Evolutionary conservation across 2,888 invertebrate genomes (phyloP).

Genomic region (Aplocera efformata): DNA sequence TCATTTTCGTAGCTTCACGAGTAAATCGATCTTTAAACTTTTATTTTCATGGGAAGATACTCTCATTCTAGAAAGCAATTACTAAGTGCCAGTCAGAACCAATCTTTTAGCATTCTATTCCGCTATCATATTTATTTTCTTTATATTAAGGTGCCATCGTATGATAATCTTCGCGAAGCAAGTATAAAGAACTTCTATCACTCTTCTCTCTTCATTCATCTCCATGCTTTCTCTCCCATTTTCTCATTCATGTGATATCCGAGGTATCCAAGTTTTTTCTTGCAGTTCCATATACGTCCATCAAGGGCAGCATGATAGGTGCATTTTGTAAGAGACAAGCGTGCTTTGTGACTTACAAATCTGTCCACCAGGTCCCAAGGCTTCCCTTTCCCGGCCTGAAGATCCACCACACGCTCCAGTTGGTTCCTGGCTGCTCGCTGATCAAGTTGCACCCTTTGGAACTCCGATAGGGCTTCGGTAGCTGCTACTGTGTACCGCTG

Average conservation of each 20-base stretch:
- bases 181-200: too few species aligned
- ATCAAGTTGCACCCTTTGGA: constrained; percentile 82
- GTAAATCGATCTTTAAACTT: neutral
- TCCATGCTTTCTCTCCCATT: constrained; percentile 30
- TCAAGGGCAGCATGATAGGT: too few species aligned
- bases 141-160: too few species aligned
- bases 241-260: constrained; percentile 7
- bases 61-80: too few species aligned
- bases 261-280: too few species aligned
- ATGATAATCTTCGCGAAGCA: too few species aligned
- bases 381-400: constrained; percentile 83
- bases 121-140: neutral
- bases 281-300: too few species aligned
- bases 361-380: constrained; percentile 82
- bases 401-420: constrained; percentile 78
- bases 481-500: constrained; percentile 86
- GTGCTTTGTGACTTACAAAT: constrained; percentile 69
- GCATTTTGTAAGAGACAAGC: too few species aligned
- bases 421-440: constrained; percentile 81
- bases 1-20: neutral
- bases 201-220: constrained; percentile 39
- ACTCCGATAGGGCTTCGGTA: constrained; percentile 86
- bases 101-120: constrained; percentile 1
- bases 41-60: neutral
- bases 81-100: too few species aligned